Base-by-base conservation (phyloP, 1,140 invertebrate genomes). In the Ericerus pela region DNA sequence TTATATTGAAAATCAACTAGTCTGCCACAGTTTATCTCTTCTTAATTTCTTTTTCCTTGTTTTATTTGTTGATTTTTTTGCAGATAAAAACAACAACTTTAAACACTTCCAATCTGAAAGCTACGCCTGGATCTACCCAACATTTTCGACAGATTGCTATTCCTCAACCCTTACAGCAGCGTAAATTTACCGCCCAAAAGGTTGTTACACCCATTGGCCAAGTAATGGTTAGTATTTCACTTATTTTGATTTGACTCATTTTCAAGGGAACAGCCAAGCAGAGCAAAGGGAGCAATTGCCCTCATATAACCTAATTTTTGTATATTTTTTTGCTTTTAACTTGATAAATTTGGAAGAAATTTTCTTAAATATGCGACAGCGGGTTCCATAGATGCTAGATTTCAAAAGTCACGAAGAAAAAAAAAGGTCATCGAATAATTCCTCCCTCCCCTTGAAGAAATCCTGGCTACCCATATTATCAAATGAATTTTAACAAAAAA, bases 131-230 rank as follows among this genome's bases (percentile, higher is more conserved):
- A 0, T 78, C 76, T 24, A 69, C 73, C 3, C 75, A 80, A 60
- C 81, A 85, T 60, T 73, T 85, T 31, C 70, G 81, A 2, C 79
- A 83, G 29, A 61, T 84, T 38, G 74, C 80, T n/a, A 62, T 84
- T 26, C 81, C 82, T 55, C 78, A 82, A 52, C 79, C 83, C 52
- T 66, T 82, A 0, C 77, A 79, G n/a, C 66, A 65, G 37, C 69
- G 79, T 55, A 79, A 79, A 61, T 58, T 80, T 1, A 72, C 76
- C 12, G 70, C 70, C 0, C 78, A 76, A 56, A 80, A 80, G 61
- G 76, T 79, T n/a, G n/a, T n/a, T 55, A 70, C 77, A 0, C 76
- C 79, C 54, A 59, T 76, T n/a, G 69, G 73, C 41, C 75, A 78
- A 65, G 67, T 79, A 33, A 58, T 63, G 58, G 59, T 63, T 37